These are phyloP conservation scores for Andinoacara biseriatus DNA, from an alignment of 2,113 vertebrate genomes.

Conservation along the genomic window DNA sequence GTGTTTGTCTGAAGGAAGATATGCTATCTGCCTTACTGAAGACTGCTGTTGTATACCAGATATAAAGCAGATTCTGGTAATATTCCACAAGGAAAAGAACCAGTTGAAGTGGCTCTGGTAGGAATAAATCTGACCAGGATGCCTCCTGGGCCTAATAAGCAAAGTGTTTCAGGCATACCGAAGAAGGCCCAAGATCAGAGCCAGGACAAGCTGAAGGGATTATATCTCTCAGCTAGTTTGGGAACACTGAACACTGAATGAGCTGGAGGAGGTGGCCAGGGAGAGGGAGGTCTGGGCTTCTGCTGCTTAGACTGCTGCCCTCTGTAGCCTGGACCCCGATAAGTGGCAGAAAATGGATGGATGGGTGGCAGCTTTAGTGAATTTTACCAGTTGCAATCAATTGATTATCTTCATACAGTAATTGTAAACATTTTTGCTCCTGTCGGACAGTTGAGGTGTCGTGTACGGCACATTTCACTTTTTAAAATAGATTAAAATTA, in stretches of 20 bases:
- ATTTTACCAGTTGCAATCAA: background rate
- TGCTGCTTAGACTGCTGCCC: background rate
- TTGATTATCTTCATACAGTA: background rate
- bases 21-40: conserved; percentile 52
- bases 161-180: background rate
- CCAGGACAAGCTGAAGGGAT: background rate
- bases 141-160: background rate
- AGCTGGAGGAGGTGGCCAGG: background rate
- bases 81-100: conserved; percentile 1
- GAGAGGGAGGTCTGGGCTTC: background rate
- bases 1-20: conserved; percentile 21
- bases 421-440: background rate
- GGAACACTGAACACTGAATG: background rate
- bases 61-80: conserved; percentile 25
- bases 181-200: background rate
- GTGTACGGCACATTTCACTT: too few species aligned
- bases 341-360: background rate
- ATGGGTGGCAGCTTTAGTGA: background rate
- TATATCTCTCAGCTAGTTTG: background rate
- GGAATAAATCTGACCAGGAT: background rate
- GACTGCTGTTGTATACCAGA: conserved; percentile 6
- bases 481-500: too few species aligned
- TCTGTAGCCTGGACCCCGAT: background rate
- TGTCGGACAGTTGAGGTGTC: background rate
- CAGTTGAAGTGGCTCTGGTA: background rate